phyloP scores from a whole-genome alignment of 2,888 invertebrate species.

The Cryptus armator region DNA sequence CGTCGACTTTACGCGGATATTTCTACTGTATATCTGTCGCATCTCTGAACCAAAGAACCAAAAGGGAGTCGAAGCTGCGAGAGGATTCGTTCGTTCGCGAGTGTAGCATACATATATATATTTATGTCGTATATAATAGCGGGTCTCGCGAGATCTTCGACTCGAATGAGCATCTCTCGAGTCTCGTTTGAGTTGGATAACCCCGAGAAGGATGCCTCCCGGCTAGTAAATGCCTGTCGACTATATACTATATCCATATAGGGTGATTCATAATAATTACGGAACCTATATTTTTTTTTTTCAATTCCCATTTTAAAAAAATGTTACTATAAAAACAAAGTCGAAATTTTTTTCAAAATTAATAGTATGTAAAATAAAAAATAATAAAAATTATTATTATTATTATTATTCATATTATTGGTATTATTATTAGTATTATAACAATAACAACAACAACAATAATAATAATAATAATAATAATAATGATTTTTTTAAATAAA shows the following conservation, averaged over 20 bases:
- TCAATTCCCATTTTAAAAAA: too few relatives aligned
- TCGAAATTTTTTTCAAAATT: too few relatives aligned
- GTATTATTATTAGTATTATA: too few relatives aligned
- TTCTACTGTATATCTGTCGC: constrained; percentile 27
- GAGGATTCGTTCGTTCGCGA: not conserved
- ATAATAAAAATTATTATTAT: too few relatives aligned
- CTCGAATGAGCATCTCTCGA: constrained; percentile 30
- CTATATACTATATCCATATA: not conserved
- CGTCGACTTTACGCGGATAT: constrained; percentile 30
- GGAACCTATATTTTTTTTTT: too few relatives aligned
- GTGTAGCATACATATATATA: not conserved
- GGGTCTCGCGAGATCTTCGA: constrained; percentile 15
- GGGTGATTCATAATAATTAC: too few relatives aligned
- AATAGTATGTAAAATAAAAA: too few relatives aligned
- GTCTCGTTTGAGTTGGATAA: constrained; percentile 47
- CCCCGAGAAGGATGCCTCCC: constrained; percentile 28
- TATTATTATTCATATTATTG: too few relatives aligned
- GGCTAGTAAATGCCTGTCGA: constrained; percentile 29
- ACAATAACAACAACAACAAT: too few relatives aligned
- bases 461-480: too few relatives aligned
- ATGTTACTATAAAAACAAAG: too few relatives aligned
- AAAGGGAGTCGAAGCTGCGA: constrained; percentile 8
- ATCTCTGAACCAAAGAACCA: constrained; percentile 3
- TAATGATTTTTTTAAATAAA: too few relatives aligned
- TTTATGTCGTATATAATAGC: constrained; percentile 5